Evolutionary conservation across 2,888 invertebrate species (phyloP).

Genomic region (Galerucella calmariensis): DNA sequence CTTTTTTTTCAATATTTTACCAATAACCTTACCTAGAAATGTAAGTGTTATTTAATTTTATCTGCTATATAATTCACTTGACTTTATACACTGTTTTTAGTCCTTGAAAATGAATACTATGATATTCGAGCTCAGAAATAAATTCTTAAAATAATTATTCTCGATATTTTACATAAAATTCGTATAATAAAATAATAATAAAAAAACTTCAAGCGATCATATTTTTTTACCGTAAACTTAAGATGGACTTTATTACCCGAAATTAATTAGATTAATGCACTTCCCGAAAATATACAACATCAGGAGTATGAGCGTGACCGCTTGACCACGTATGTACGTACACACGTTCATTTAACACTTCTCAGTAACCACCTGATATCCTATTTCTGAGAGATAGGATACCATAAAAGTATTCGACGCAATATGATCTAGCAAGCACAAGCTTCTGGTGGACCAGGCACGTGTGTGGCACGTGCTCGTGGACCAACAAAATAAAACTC

Average conservation of each 20-base stretch:
- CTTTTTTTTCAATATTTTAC: no score
- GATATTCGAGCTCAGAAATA: no score
- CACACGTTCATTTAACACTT: slow-evolving; percentile 17
- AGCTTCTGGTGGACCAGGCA: slow-evolving; percentile 46
- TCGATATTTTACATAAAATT: no score
- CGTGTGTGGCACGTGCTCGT: slow-evolving; percentile 57
- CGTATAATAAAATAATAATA: background rate
- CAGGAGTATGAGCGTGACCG: slow-evolving; percentile 11
- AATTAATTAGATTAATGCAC: slow-evolving; percentile 1
- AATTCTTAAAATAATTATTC: no score
- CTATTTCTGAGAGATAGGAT: slow-evolving; percentile 42
- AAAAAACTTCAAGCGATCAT: background rate
- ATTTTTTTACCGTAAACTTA: background rate
- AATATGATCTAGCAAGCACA: slow-evolving; percentile 44
- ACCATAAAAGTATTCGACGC: slow-evolving; percentile 38
- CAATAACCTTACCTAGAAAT: no score
- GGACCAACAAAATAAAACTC: slow-evolving; percentile 46
- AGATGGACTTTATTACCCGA: background rate
- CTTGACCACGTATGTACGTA: slow-evolving; percentile 15
- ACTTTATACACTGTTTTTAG: no score
- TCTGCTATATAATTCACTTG: no score
- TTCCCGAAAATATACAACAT: slow-evolving; percentile 12
- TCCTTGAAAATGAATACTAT: no score
- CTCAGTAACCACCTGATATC: slow-evolving; percentile 45
- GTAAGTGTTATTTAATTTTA: no score